These are phyloP conservation scores for Sceloporus undulatus DNA, from an alignment of 2,113 vertebrate genomes.

Conservation along the genomic window DNA sequence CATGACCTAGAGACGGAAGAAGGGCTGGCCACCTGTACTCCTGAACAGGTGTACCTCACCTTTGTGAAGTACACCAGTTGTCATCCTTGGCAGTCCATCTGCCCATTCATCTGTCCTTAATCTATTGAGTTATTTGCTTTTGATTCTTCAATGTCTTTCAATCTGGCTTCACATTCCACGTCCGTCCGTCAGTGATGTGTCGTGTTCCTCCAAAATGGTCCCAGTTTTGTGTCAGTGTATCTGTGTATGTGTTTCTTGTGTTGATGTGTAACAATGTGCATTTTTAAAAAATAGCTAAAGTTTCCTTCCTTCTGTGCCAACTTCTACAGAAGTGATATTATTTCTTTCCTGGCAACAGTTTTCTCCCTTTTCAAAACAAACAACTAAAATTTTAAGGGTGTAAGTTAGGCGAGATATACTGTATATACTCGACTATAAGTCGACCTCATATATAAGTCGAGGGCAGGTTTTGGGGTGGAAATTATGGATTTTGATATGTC, in stretches of 20 bases:
- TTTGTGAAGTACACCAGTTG: conserved; percentile 42
- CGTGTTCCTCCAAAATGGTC: background rate
- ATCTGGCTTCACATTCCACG: conserved; percentile 3
- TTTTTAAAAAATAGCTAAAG: too few relatives aligned
- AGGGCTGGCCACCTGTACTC: background rate
- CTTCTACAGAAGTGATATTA: too few relatives aligned
- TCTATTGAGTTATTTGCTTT: conserved; percentile 19
- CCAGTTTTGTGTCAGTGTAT: background rate
- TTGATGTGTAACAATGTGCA: background rate
- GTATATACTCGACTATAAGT: too few relatives aligned
- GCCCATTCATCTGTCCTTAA: conserved; percentile 55
- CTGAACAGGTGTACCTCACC: conserved; percentile 46
- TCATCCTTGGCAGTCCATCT: conserved; percentile 54
- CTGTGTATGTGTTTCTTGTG: background rate
- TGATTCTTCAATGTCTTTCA: conserved; percentile 38
- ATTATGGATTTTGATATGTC: too few relatives aligned
- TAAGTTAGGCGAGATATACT: too few relatives aligned
- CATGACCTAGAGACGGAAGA: too few relatives aligned
- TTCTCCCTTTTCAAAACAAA: too few relatives aligned
- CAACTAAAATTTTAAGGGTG: too few relatives aligned
- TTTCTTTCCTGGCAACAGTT: too few relatives aligned
- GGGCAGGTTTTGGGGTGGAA: too few relatives aligned
- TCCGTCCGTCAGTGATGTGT: conserved; percentile 7
- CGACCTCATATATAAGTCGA: too few relatives aligned
- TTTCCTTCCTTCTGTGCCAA: too few relatives aligned